Evolutionary conservation across 2,888 invertebrate genomes (phyloP).

Genomic region (Macrostomum cliftonense): DNA sequence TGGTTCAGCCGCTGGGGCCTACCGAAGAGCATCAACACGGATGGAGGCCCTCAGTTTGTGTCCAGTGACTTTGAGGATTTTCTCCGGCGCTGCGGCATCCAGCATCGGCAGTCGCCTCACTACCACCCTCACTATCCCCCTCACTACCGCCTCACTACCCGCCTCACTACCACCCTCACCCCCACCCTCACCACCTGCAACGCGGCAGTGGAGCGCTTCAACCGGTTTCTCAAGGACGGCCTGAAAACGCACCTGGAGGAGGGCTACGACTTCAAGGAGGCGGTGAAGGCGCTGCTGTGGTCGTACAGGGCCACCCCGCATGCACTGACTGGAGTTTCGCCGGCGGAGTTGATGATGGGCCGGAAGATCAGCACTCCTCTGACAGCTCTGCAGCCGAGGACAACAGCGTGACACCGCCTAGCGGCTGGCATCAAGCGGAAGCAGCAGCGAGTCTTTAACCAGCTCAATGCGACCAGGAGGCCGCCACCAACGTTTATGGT

Average conservation of each 20-base stretch:
- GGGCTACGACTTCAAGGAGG: neutral
- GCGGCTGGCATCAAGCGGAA: no score
- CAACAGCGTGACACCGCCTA: no score
- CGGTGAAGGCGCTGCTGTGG: neutral
- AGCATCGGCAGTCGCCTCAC: neutral
- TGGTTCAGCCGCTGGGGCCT: no score
- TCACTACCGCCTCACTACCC: no score
- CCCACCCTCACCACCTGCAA: no score
- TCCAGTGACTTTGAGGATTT: constrained; percentile 1
- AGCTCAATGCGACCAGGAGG: no score
- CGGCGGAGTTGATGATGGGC: constrained; percentile 4
- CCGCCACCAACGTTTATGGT: no score
- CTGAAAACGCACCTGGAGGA: constrained; percentile 1
- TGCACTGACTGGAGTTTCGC: neutral
- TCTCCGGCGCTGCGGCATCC: neutral
- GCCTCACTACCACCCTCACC: no score
- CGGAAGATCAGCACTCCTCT: neutral
- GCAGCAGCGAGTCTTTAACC: no score
- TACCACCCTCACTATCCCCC: neutral
- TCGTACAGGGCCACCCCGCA: constrained; percentile 3
- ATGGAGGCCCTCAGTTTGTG: constrained; percentile 1
- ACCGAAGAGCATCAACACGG: constrained; percentile 2
- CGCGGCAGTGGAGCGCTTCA: constrained; percentile 1
- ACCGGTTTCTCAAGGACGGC: neutral
- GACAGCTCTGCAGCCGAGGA: no score